A percentile compares a stretch with the other conserved stretches of the same genome.
Conservation (phyloP, 2,113 vertebrate species). For the Martes martes region DNA sequence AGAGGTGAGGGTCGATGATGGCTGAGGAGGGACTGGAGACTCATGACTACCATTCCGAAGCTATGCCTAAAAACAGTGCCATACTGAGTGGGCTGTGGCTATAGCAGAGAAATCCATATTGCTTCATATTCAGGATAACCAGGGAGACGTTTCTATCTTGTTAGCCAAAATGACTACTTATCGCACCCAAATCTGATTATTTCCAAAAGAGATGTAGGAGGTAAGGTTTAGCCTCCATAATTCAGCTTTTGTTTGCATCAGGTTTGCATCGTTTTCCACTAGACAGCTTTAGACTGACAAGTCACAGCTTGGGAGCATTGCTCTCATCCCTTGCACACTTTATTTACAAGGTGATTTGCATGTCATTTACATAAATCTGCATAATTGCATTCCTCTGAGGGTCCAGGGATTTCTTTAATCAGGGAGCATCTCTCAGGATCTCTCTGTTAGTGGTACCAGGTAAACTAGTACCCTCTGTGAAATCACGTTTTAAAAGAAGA, state of each 20-base stretch:
- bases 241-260: not conserved
- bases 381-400: slow-evolving; percentile 60
- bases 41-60: not conserved
- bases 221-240: not conserved
- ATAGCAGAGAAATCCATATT: not conserved
- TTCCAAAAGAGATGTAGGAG: not conserved
- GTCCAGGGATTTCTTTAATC: slow-evolving; percentile 69
- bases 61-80: no score
- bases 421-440: slow-evolving; percentile 43
- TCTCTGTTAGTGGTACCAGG: slow-evolving; percentile 37
- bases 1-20: accelerated
- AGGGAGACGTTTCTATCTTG: not conserved
- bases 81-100: no score
- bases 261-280: slow-evolving; percentile 28
- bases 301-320: slow-evolving; percentile 50
- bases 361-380: slow-evolving; percentile 58
- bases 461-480: slow-evolving; percentile 46
- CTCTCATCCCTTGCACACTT: slow-evolving; percentile 42
- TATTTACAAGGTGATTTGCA: slow-evolving; percentile 64
- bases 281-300: slow-evolving; percentile 67
- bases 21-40: not conserved
- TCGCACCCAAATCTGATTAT: slow-evolving; percentile 20
- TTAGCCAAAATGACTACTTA: not conserved
- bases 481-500: slow-evolving; percentile 52
- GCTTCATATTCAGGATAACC: not conserved